phyloP scores from a whole-genome alignment of 2,888 invertebrate species.

The Phorcus lineatus region DNA sequence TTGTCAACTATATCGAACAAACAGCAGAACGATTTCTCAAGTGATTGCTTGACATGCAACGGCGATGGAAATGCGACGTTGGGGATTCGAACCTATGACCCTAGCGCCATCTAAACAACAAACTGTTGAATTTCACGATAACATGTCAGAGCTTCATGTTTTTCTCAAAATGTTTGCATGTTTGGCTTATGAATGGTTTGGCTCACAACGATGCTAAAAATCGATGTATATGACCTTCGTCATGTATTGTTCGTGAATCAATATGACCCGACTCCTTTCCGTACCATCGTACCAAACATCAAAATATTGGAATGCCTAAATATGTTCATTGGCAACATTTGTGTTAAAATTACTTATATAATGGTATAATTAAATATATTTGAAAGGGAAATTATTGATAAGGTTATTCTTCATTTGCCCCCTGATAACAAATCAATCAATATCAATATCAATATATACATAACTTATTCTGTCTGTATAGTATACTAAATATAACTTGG shows the following conservation, averaged over 20 bases:
- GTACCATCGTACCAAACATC: too few relatives aligned
- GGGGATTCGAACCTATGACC: not conserved
- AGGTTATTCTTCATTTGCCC: too few relatives aligned
- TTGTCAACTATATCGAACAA: slow-evolving; percentile 2
- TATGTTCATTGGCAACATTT: too few relatives aligned
- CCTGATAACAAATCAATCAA: too few relatives aligned
- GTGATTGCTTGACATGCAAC: not conserved
- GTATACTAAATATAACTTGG: too few relatives aligned
- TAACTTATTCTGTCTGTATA: too few relatives aligned
- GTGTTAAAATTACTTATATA: too few relatives aligned
- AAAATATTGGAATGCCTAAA: too few relatives aligned
- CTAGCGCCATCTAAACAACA: not conserved
- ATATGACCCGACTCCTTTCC: not conserved
- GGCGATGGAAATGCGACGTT: not conserved
- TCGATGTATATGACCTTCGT: not conserved
- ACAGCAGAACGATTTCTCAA: not conserved
- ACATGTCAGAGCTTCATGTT: not conserved
- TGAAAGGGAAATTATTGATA: too few relatives aligned
- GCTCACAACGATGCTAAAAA: not conserved
- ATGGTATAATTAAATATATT: too few relatives aligned
- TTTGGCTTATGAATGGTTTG: not conserved
- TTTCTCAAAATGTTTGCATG: not conserved
- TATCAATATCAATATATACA: too few relatives aligned
- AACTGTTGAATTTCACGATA: not conserved
- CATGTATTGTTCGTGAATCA: not conserved